Evolutionary conservation across 2,888 invertebrate species (phyloP), one percentile per base, ranked within the genome.

Genomic region (Dryocosmus kuriphilus): DNA sequence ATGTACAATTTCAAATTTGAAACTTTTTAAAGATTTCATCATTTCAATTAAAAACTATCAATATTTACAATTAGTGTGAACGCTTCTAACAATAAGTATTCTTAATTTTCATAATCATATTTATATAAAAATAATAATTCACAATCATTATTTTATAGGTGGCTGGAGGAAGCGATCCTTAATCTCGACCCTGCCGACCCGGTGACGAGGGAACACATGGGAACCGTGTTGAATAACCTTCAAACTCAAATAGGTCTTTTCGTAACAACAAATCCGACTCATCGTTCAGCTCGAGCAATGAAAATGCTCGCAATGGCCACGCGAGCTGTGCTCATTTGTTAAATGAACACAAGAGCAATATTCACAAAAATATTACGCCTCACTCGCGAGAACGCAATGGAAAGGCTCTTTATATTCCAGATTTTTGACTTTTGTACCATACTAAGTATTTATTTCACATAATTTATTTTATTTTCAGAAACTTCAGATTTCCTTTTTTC

Each of bases 101-200:
- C n/a, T n/a, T n/a, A n/a, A n/a, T n/a, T n/a, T n/a, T n/a, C n/a
- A n/a, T n/a, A n/a, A n/a, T n/a, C n/a, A n/a, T n/a, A n/a, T n/a
- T n/a, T n/a, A n/a, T n/a, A n/a, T n/a, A n/a, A n/a, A n/a, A n/a
- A n/a, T n/a, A n/a, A 32, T 4, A 32, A 32, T 4, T 41, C 16
- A 16, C 16, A 16, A 16, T 41, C 16, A 11, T 76, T 81, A 55
- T 7, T 63, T 62, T 46, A 27, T 91, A 98, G 98, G 88, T 98
- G 96, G 93, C 93, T 98, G 78, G 96, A 97, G 87, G 97, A 97
- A 89, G 97, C 98, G 0, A 94, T 98, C 78, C 94, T 97, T 92
- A 96, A 95, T 89, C 92, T 98, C 79, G 96, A 97, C 91, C 93
- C 94, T 5, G 92, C 92, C 16, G 95, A 96, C 92, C 94, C 96